Base-by-base conservation (phyloP, 2,797 vertebrate genomes). In the Diglossa cyanea region DNA sequence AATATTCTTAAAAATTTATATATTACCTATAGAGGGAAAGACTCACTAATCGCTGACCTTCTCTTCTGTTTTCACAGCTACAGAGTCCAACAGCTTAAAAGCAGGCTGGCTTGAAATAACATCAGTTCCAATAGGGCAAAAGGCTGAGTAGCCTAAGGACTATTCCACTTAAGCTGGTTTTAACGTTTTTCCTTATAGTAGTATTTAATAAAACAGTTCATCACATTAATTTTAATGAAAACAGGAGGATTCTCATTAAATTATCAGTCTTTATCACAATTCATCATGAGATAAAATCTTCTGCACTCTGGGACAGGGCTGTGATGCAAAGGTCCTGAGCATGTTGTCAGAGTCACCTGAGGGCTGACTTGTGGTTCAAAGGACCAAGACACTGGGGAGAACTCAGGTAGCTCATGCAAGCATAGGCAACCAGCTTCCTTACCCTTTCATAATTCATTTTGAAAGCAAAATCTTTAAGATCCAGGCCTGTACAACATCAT, bases 321-420 rank as follows among this genome's bases (percentile, higher is more conserved):
- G 21, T 0, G 0, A 67, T 11, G 9, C 18, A 33, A 42, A 71
- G 17, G 50, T 48, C 48, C 57, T 66, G 44, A 45, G 30, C 3
- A 3, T 7, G 7, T 3, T 33, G 47, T 62, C 40, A 54, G 33
- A 33, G 30, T 40, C 20, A 57, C 9, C 47, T 35, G 30, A 12
- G 10, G 6, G 10, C 6, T 47, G 30, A 42, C 26, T 33, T 40
- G 57, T 23, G 12, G 20, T 55, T 87, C 62, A 61, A 40, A 75
- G 55, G 42, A 88, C n/a, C 17, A n/a, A 71, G 70, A 47, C 55
- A 42, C 9, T 15, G 21, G 17, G n/a, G 19, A 84, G 23, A 70
- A 53, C 54, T 25, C 15, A 25, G 17, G 13, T 55, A 21, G 47
- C 14, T 60, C 17, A 8, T 9, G 24, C 21, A 57, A 51, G 55